Evolutionary conservation across 1,140 invertebrate genomes (phyloP).

Genomic region (Oryctes rhinoceros): DNA sequence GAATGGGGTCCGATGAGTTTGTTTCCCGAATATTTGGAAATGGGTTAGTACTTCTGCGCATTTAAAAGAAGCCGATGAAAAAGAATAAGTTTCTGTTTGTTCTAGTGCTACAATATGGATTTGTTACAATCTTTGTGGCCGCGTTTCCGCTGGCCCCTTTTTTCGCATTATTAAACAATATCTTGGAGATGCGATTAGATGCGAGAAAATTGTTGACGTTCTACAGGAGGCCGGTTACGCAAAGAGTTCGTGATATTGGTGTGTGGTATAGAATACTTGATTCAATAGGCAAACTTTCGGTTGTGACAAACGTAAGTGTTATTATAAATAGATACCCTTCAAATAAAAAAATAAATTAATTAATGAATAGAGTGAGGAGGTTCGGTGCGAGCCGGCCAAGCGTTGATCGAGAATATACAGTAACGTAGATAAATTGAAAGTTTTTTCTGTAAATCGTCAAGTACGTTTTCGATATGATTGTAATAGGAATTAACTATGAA

Average conservation of each 20-base stretch:
- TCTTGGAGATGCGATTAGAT: slow-evolving; percentile 89
- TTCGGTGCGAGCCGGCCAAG: too few relatives aligned
- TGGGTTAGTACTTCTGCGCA: slow-evolving; percentile 72
- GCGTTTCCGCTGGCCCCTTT: slow-evolving; percentile 90
- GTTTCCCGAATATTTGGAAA: slow-evolving; percentile 97
- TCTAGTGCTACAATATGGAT: slow-evolving; percentile 88
- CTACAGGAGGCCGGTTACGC: slow-evolving; percentile 84
- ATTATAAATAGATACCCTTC: neutral
- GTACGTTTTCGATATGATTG: too few relatives aligned
- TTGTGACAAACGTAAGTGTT: slow-evolving; percentile 72
- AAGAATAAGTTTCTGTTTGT: slow-evolving; percentile 39
- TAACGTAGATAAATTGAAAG: too few relatives aligned
- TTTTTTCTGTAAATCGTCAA: too few relatives aligned
- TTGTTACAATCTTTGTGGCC: slow-evolving; percentile 90
- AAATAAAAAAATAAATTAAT: too few relatives aligned
- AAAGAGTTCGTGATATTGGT: slow-evolving; percentile 86
- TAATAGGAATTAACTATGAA: too few relatives aligned
- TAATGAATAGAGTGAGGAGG: too few relatives aligned
- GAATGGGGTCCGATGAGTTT: slow-evolving; percentile 90
- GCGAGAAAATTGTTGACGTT: slow-evolving; percentile 86
- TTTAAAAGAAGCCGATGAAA: neutral
- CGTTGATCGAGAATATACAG: too few relatives aligned
- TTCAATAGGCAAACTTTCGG: slow-evolving; percentile 87
- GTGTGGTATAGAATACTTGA: slow-evolving; percentile 94
- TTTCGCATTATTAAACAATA: slow-evolving; percentile 88